Conservation (phyloP, 2,888 invertebrate species). For the Cryptus armator region DNA sequence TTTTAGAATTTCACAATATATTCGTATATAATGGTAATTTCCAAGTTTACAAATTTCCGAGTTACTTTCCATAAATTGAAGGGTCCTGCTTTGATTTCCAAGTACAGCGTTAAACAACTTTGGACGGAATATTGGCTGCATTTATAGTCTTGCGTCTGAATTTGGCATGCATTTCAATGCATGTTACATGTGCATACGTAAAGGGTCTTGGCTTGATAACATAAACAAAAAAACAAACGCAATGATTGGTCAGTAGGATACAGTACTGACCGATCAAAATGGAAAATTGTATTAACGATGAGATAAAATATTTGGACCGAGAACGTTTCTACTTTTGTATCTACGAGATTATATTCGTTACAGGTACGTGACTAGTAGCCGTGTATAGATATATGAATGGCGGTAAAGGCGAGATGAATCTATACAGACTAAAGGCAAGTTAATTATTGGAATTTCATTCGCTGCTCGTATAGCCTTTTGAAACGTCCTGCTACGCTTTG, state of each 20-base stretch:
- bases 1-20: too few relatives aligned
- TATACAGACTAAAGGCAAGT: conserved; percentile 45
- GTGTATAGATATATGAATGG: neutral
- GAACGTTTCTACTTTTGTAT: neutral
- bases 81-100: too few relatives aligned
- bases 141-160: too few relatives aligned
- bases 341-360: conserved; percentile 26
- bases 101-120: too few relatives aligned
- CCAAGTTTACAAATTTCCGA: too few relatives aligned
- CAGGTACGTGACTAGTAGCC: neutral
- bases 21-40: too few relatives aligned
- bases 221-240: neutral
- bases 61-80: too few relatives aligned
- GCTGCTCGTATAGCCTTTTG: conserved; percentile 46
- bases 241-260: neutral
- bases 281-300: conserved; percentile 24
- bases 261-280: neutral
- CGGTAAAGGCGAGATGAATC: neutral
- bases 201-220: neutral
- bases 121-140: too few relatives aligned
- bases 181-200: neutral
- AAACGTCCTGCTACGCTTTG: conserved; percentile 53
- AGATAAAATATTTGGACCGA: conserved; percentile 17
- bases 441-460: conserved; percentile 65
- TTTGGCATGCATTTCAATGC: neutral